Evolutionary conservation across 2,888 invertebrate genomes (phyloP).

Genomic region (Phortica okadai): DNA sequence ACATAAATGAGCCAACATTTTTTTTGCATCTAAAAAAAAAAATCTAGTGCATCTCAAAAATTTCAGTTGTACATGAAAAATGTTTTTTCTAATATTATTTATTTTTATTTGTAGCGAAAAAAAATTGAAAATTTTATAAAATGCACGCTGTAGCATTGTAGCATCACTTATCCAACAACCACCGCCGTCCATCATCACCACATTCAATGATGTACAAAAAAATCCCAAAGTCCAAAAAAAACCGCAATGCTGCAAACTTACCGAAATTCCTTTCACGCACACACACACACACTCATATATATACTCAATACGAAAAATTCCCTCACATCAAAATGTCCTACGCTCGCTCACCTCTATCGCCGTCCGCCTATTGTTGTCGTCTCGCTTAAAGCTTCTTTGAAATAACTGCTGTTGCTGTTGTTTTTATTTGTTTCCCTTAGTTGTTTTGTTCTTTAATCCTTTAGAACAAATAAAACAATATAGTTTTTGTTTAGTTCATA

Average conservation of each 20-base stretch:
- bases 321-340: too few relatives aligned
- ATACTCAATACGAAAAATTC: too few relatives aligned
- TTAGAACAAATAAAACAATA: too few relatives aligned
- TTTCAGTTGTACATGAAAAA: neutral
- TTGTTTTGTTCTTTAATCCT: neutral
- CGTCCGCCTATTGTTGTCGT: neutral
- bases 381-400: neutral
- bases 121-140: neutral
- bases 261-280: neutral
- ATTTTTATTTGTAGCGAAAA: neutral
- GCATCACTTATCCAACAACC: neutral
- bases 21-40: too few relatives aligned
- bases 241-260: neutral
- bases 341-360: neutral
- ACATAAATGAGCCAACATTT: too few relatives aligned
- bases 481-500: neutral
- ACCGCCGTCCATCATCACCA: neutral
- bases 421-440: neutral
- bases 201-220: too few relatives aligned
- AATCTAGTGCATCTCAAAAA: neutral
- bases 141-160: neutral
- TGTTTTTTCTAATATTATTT: neutral
- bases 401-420: neutral
- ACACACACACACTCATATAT: neutral
- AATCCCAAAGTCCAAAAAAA: too few relatives aligned